Base-by-base conservation (phyloP, 2,888 invertebrate genomes). In the Anoplius nigerrimus region DNA sequence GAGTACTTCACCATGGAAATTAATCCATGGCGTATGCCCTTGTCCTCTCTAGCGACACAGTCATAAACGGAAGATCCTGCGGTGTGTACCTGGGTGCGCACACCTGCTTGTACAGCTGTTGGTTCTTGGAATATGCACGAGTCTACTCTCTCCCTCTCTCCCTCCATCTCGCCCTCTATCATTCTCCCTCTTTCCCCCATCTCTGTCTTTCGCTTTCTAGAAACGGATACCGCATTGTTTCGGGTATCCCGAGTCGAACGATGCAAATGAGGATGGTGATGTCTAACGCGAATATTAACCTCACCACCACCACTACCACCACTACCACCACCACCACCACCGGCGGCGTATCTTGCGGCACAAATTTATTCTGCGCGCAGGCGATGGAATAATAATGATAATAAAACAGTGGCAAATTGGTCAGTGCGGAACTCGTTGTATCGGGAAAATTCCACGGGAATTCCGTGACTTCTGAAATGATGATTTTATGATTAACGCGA, bases 1-100 rank as follows among this genome's bases (percentile, higher is more conserved):
- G 60, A 76, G 73, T 72, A 75, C 62, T 67, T 69, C 54, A 56
- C 62, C 63, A 63, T 69, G 67, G 51, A 69, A 71, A 76, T 76
- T 76, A 75, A 75, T 75, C 63, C 65, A 48, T 46, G 15, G 61
- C 53, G 56, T 66, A 51, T 66, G 52, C 59, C 42, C 4, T 13
- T 53, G 42, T 62, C 63, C 59, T 66, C 58, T 64, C 54, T 43
- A n/a, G 6, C 42, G 58, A 55, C 68, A 65, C 68, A 63, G 62
- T 65, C 72, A 68, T 67, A 71, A 72, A 71, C 65, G 21, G 55
- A 27, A 21, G 42, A 45, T 43, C 51, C 48, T 18, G 27, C 56
- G 34, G 48, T 53, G 18, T 48, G 48, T 48, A 18, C 48, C 48
- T 34, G 18, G 48, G 48, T 48, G 48, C 34, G 48, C 48, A 48